Evolutionary conservation across 2,113 vertebrate species (phyloP).

Genomic region (Centropristis striata): DNA sequence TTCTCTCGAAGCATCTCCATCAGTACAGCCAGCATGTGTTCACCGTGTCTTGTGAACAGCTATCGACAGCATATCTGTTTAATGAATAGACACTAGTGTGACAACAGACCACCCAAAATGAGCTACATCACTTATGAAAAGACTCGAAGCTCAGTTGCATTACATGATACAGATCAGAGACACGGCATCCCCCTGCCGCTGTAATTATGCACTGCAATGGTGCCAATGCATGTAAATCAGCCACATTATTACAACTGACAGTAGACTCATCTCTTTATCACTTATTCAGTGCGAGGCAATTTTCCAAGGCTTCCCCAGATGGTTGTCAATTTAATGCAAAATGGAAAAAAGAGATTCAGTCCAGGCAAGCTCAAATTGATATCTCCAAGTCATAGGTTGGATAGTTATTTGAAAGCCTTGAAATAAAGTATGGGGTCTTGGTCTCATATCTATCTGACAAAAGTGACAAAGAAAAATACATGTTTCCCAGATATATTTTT

Average conservation of each 20-base stretch:
- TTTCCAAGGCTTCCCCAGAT: conserved; percentile 75
- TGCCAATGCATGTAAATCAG: conserved; percentile 79
- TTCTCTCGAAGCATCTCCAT: neutral
- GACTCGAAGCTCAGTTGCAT: conserved; percentile 45
- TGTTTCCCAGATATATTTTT: conserved; percentile 57
- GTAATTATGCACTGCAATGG: conserved; percentile 74
- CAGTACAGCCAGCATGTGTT: conserved; percentile 9
- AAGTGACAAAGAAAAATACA: conserved; percentile 72
- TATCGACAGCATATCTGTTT: conserved; percentile 43
- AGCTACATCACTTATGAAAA: conserved; percentile 62
- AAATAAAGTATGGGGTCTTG: conserved; percentile 52
- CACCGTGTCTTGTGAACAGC: conserved; percentile 9
- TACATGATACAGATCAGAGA: conserved; percentile 67
- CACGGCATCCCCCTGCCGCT: conserved; percentile 46
- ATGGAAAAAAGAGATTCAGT: conserved; percentile 64
- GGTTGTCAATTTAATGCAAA: conserved; percentile 78
- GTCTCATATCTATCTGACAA: conserved; percentile 62
- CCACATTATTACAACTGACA: conserved; percentile 77
- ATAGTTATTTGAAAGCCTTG: conserved; percentile 56
- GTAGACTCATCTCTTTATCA: conserved; percentile 75
- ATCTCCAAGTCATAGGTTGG: conserved; percentile 53
- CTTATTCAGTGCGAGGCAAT: conserved; percentile 73
- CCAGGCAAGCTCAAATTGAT: conserved; percentile 65
- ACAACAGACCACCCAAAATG: conserved; percentile 63
- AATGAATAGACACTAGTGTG: conserved; percentile 45